A percentile compares a stretch with the other conserved stretches of the same genome.
Evolutionary conservation across 2,888 invertebrate genomes (phyloP).

Genomic region (Resseliella maxima): DNA sequence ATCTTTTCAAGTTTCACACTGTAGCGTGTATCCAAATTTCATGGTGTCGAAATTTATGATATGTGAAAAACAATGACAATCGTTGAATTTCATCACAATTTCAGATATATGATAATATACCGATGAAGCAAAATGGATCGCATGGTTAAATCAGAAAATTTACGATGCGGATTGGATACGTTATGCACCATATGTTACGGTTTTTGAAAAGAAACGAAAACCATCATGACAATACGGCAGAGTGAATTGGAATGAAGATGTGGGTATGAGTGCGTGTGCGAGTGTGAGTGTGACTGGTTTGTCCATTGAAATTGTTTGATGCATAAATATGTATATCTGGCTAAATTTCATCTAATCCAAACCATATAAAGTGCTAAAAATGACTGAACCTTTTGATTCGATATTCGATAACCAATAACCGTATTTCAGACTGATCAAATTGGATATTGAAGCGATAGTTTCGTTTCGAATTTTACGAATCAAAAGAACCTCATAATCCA

Average conservation of each 20-base stretch:
- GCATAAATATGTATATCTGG: slow-evolving; percentile 32
- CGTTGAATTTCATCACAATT: slow-evolving; percentile 52
- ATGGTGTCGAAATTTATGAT: slow-evolving; percentile 52
- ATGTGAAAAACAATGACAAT: slow-evolving; percentile 38
- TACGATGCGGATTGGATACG: slow-evolving; percentile 41
- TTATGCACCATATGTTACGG: neutral
- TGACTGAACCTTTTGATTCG: slow-evolving; percentile 42
- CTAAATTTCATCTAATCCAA: neutral
- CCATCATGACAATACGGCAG: no score
- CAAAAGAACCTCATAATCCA: neutral
- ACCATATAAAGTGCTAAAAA: slow-evolving; percentile 32
- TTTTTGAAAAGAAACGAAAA: no score
- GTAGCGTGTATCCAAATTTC: neutral
- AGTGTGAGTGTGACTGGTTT: no score
- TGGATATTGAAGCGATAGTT: slow-evolving; percentile 36
- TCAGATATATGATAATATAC: slow-evolving; percentile 49
- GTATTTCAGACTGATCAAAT: slow-evolving; percentile 45
- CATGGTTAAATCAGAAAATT: slow-evolving; percentile 13
- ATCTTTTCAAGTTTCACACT: neutral
- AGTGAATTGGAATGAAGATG: no score
- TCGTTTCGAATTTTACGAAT: neutral
- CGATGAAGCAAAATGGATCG: neutral
- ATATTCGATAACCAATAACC: slow-evolving; percentile 53
- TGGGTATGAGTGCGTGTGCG: no score
- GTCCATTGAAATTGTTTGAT: no score